phyloP scores from a whole-genome alignment of 1,140 invertebrate genomes.

The Conopomorpha cramerella region DNA sequence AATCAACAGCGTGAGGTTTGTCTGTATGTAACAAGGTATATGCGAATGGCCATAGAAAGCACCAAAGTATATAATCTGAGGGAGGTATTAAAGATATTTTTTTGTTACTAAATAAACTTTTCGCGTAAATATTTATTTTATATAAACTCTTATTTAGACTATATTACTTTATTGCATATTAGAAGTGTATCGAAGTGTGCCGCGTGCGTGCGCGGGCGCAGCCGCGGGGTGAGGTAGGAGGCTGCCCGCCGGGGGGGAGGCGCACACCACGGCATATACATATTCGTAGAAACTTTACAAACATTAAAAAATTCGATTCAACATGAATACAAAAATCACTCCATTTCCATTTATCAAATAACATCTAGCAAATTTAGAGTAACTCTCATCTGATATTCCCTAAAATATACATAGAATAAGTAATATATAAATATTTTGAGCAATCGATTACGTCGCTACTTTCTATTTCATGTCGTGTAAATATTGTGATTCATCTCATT shows the following conservation, averaged over 20 bases:
- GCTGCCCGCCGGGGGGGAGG: no score
- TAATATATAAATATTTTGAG: constrained; percentile 59
- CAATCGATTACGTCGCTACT: constrained; percentile 57
- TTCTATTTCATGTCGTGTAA: no score
- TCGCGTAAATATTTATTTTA: constrained; percentile 54
- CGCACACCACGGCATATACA: no score
- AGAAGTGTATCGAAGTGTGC: no score
- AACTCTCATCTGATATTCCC: constrained; percentile 45
- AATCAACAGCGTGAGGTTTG: constrained; percentile 20
- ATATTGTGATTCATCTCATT: no score
- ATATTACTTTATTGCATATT: constrained; percentile 44
- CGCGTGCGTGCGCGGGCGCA: no score
- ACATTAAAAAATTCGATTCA: constrained; percentile 50
- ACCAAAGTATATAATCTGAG: constrained; percentile 37
- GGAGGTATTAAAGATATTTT: constrained; percentile 33
- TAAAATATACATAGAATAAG: constrained; percentile 57
- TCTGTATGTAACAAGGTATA: constrained; percentile 38
- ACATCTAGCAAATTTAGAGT: constrained; percentile 52
- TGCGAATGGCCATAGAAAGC: constrained; percentile 40
- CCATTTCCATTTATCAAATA: constrained; percentile 24
- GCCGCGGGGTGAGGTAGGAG: constrained; percentile 1
- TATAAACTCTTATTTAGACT: constrained; percentile 54
- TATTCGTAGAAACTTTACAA: constrained; percentile 44
- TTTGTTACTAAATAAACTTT: constrained; percentile 40
- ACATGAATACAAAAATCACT: constrained; percentile 51